A percentile compares a stretch with the other conserved stretches of the same genome.
Evolutionary conservation across 2,888 invertebrate species (phyloP).

Genomic region (Andrena minutula): DNA sequence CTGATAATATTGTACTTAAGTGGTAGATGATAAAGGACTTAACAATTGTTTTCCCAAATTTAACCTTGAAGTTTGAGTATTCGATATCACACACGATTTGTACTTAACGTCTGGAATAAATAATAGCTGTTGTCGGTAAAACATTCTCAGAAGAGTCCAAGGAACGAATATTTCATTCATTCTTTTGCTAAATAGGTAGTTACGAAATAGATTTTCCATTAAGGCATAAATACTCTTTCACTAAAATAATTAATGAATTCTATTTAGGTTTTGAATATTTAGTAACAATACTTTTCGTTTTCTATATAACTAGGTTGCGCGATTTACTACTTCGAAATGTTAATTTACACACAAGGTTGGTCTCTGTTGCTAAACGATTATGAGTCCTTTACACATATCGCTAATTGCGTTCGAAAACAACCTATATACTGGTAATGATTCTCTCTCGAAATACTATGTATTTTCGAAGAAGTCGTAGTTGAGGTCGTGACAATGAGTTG

Average conservation of each 20-base stretch:
- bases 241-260: not conserved
- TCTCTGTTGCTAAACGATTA: constrained; percentile 18
- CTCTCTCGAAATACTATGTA: not conserved
- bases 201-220: not conserved
- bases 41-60: not conserved
- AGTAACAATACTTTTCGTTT: constrained; percentile 16
- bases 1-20: not conserved
- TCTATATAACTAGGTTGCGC: constrained; percentile 46
- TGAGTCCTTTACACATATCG: not conserved
- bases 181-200: not conserved
- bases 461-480: not conserved
- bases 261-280: constrained; percentile 33
- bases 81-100: not conserved
- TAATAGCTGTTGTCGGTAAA: not conserved
- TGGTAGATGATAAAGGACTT: not conserved
- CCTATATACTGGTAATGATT: not conserved
- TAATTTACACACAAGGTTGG: constrained; percentile 67
- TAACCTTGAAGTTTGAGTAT: constrained; percentile 3
- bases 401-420: not conserved
- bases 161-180: not conserved
- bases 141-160: not conserved
- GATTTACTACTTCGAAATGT: constrained; percentile 57
- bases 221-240: constrained; percentile 11
- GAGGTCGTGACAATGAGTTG: not conserved
- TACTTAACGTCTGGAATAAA: not conserved